Conservation (phyloP, 2,797 vertebrate genomes). For the Monodelphis domestica region DNA sequence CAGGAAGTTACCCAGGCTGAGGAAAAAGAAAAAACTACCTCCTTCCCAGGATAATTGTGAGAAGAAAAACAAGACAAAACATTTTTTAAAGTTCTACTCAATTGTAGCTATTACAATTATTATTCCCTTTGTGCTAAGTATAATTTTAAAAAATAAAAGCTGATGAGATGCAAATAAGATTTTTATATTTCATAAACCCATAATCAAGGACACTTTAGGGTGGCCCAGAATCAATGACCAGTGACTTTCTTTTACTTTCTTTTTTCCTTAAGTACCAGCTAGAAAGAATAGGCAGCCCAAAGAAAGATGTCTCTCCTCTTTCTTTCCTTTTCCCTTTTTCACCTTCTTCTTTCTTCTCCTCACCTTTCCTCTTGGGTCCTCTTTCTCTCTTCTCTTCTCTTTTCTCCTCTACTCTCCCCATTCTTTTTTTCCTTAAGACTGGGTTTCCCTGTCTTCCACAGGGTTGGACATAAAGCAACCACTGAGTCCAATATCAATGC, state of each 20-base stretch:
- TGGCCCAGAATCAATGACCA: not conserved
- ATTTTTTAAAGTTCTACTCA: not conserved
- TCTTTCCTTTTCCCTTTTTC: not conserved
- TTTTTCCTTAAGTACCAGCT: not conserved
- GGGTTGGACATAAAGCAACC: not conserved
- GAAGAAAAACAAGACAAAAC: not conserved
- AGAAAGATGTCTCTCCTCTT: not conserved
- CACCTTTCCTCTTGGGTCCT: not conserved
- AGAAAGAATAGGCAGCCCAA: not conserved
- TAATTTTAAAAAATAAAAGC: not conserved
- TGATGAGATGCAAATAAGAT: not conserved
- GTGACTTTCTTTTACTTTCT: not conserved
- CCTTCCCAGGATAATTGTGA: not conserved
- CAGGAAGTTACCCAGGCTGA: not conserved
- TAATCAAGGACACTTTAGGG: not conserved
- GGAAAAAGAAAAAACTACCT: not conserved
- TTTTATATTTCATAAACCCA: not conserved
- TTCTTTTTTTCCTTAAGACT: not conserved
- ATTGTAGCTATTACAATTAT: not conserved
- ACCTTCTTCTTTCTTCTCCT: not conserved
- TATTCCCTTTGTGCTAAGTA: not conserved
- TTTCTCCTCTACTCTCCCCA: not conserved
- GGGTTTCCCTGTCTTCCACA: not conserved
- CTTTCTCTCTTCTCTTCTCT: not conserved
- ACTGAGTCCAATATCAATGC: not conserved